Base-by-base conservation (phyloP, 2,113 vertebrate species). In the Zosterops hypoxanthus region DNA sequence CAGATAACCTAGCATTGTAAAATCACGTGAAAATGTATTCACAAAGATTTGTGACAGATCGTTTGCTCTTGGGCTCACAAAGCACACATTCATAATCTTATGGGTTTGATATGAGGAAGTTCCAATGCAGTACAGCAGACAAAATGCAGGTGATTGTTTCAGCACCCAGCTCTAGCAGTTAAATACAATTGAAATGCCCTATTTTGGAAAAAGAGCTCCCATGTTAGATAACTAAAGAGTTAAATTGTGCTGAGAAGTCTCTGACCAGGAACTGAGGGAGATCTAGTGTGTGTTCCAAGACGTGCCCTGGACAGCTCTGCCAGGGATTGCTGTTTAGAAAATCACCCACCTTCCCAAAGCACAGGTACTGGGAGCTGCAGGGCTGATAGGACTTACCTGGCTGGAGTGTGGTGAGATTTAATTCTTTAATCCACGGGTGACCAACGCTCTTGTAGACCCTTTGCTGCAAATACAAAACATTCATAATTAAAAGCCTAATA, bases 391-490 rank as follows among this genome's bases (percentile, higher is more conserved):
- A 42, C 85, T 92, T 34, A 97, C 95, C 90, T 33, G 90, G 57
- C 68, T 1, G 12, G 28, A 93, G 44, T 0, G 33, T 8, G 25
- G 20, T 0, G 1, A 71, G 64, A 23, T 47, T 86, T 26, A 66
- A 55, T 63, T 87, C 92, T 73, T 78, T 29, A 78, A 63, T 33
- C 65, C 53, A 10, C 0, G 1, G 52, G 26, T 49, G 83, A 79
- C 1, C 6, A 93, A 64, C 5, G 8, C 19, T 88, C 85, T 57
- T 50, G 69, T 18, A 68, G 90, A 71, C 72, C 28, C 46, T 88
- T 73, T 75, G 64, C 96, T 96, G 95, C 42, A 93, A 96, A 96
- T 20, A 56, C 52, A 96, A 97, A 95, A 93, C 75, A 90, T 88
- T 95, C 80, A 71, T 47, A 26, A 75, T 94, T 96, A 96, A 20